A percentile compares a stretch with the other conserved stretches of the same genome.
Conservation (phyloP, 2,797 vertebrate species). For the Mormyrops boulengeri region DNA sequence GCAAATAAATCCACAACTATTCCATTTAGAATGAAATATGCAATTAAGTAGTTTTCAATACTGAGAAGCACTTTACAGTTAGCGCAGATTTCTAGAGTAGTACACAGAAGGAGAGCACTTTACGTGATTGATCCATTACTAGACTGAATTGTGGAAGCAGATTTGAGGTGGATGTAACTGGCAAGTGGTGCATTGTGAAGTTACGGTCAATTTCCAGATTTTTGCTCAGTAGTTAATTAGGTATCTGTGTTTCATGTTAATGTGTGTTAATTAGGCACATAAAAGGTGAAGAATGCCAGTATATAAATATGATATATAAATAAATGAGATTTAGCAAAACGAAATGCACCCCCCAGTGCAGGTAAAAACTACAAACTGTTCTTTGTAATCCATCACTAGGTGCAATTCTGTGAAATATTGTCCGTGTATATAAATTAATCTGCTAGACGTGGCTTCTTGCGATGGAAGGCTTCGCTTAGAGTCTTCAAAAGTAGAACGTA, state of each 20-base stretch:
- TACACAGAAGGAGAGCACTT: not conserved
- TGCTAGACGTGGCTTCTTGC: not conserved
- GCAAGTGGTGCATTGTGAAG: not conserved
- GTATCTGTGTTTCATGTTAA: no score
- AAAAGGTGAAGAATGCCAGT: not conserved
- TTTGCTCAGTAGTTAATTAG: not conserved
- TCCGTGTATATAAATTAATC: not conserved
- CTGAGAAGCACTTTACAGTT: not conserved
- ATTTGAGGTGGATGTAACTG: not conserved
- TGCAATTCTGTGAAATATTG: not conserved
- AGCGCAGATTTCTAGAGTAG: not conserved
- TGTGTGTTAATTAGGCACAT: not conserved
- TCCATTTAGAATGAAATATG: not conserved
- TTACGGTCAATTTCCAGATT: not conserved
- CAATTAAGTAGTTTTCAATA: not conserved
- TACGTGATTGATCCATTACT: not conserved
- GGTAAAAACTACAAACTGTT: not conserved
- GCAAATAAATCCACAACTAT: not conserved
- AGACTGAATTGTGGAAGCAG: not conserved
- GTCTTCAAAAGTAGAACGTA: not conserved
- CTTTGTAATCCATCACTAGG: not conserved
- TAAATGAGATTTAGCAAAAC: no score
- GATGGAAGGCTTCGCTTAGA: not conserved
- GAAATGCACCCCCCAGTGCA: not conserved
- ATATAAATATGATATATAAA: not conserved